Evolutionary conservation across 1,140 invertebrate genomes (phyloP), one percentile per base, ranked within the genome.

Genomic region (Metopolophium dirhodum): DNA sequence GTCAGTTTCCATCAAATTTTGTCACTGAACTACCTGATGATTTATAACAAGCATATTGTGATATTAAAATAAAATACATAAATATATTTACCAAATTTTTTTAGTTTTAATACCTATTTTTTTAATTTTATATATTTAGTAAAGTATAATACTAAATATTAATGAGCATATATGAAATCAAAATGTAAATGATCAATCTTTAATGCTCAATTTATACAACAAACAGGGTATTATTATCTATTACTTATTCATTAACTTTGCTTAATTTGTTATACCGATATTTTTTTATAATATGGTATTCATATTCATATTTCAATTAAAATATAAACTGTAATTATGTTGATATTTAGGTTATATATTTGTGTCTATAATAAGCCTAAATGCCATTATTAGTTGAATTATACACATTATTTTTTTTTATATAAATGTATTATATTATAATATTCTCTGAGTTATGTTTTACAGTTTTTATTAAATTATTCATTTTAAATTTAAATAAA

Each of bases 1-100:
- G 98, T 83, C 97, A 98, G 94, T 98, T 98, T 95, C 98, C 98
- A 93, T 95, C 96, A 11, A 97, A 97, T 95, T 98, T 98, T 95
- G 97, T 98, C 41, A 96, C 94, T 45, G 94, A 94, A 90, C 94
- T 94, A 77, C 85, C 91, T 93, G 90, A 92, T 77, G 91, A 91
- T 77, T 89, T 93, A 47, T 90, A 54, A 47, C 22, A 68, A 85
- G 41, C n/a, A 8, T 9, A 54, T 61, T 94, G 45, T 92, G 93
- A 94, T 94, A 91, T 47, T 45, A 61, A 91, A 83, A 54, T 92
- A 54, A 30, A 92, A 35, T n/a, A 89, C 49, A 89, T 54, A 41
- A 2, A 57, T 11, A 89, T 26, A 41, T 57, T 93, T 93, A 93
- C 82, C 91, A 86, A 93, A 92, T 57, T 54, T 22, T 22, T 86